Percentiles rank a stretch among this genome's conserved stretches.
phyloP scores from a whole-genome alignment of 2,113 vertebrate species.

The Lutjanus erythropterus region DNA sequence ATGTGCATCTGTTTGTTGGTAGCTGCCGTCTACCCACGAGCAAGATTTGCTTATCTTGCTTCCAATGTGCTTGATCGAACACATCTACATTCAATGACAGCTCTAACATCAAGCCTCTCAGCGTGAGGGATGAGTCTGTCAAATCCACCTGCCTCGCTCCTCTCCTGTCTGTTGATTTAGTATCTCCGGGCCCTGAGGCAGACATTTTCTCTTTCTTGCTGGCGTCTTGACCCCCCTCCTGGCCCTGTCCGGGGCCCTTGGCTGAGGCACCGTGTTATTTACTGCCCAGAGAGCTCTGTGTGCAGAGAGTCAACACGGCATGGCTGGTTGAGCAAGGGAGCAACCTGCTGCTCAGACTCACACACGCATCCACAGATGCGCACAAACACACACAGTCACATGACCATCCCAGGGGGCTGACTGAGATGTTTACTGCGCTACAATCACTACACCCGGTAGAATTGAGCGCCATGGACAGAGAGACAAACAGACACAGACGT shows the following conservation, averaged over 20 bases:
- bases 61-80: constrained; percentile 59
- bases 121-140: constrained; percentile 59
- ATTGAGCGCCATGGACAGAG: constrained; percentile 25
- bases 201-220: constrained; percentile 60
- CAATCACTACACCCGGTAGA: constrained; percentile 50
- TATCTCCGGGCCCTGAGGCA: constrained; percentile 39
- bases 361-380: background rate
- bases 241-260: constrained; percentile 48
- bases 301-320: constrained; percentile 61
- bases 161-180: constrained; percentile 55
- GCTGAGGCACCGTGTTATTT: constrained; percentile 70
- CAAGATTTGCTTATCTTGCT: constrained; percentile 39
- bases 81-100: constrained; percentile 58
- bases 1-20: background rate
- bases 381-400: constrained; percentile 45
- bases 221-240: constrained; percentile 58
- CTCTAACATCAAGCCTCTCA: constrained; percentile 43
- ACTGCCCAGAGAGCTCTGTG: constrained; percentile 71
- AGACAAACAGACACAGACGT: constrained; percentile 40
- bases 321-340: constrained; percentile 66
- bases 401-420: constrained; percentile 63
- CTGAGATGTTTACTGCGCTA: constrained; percentile 65
- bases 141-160: constrained; percentile 64
- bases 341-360: constrained; percentile 61
- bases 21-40: background rate